Evolutionary conservation across 2,113 vertebrate species (phyloP).

Genomic region (Nestor notabilis): DNA sequence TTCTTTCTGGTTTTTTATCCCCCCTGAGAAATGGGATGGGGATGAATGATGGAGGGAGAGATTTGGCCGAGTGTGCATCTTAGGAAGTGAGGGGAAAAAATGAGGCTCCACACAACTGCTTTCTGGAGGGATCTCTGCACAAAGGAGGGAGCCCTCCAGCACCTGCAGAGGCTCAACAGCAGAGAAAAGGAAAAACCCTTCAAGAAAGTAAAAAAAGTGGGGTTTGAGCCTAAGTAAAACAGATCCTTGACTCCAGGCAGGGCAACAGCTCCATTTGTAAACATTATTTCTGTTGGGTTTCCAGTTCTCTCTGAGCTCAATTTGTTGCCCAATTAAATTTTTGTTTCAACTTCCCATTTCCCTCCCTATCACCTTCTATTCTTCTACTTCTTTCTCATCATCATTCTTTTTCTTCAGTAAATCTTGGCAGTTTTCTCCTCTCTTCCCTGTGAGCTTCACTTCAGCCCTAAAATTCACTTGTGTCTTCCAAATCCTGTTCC

Average conservation of each 20-base stretch:
- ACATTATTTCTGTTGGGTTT: neutral
- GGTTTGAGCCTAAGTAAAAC: neutral
- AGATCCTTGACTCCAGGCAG: neutral
- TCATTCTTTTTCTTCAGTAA: neutral
- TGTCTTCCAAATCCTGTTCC: neutral
- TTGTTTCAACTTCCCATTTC: neutral
- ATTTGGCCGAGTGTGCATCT: neutral
- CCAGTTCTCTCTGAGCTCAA: neutral
- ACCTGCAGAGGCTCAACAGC: no score
- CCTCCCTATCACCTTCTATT: neutral
- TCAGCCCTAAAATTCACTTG: neutral
- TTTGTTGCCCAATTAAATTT: neutral
- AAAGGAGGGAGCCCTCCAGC: neutral
- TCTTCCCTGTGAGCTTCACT: neutral
- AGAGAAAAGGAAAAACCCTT: neutral
- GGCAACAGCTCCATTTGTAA: neutral
- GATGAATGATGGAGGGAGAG: neutral
- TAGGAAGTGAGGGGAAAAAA: neutral
- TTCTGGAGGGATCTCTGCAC: neutral
- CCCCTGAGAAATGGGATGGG: neutral
- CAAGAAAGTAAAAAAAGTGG: fast-evolving
- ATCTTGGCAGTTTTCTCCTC: neutral
- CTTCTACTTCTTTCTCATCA: neutral
- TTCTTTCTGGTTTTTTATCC: neutral
- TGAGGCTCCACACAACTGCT: neutral